Evolutionary conservation across 2,113 vertebrate genomes (phyloP).

Genomic region (Oncorhynchus keta): DNA sequence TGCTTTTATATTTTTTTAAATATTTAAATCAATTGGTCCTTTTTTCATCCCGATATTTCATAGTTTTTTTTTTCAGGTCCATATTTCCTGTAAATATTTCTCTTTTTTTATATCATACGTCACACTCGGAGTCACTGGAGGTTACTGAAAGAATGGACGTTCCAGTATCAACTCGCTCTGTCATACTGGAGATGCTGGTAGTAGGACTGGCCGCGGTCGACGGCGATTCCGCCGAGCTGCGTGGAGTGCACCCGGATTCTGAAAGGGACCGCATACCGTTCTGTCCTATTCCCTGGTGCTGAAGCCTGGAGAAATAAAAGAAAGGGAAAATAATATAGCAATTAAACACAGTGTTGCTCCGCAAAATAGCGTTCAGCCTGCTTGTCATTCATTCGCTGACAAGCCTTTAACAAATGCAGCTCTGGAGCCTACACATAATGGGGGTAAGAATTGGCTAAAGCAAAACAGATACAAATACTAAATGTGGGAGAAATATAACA

Average conservation of each 20-base stretch:
- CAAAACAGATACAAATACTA: slow-evolving; percentile 50
- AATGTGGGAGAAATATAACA: slow-evolving; percentile 53
- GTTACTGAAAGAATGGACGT: slow-evolving; percentile 98
- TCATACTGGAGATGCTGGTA: slow-evolving; percentile 97
- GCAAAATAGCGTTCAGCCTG: slow-evolving; percentile 68
- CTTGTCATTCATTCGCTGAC: slow-evolving; percentile 65
- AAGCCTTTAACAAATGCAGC: slow-evolving; percentile 62
- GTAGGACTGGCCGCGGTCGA: slow-evolving; percentile 97
- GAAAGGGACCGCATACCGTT: slow-evolving; percentile 96
- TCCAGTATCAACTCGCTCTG: slow-evolving; percentile 93
- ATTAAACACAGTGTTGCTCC: slow-evolving; percentile 67
- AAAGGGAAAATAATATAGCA: slow-evolving; percentile 57
- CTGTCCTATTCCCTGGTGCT: slow-evolving; percentile 98
- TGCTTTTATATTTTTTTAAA: slow-evolving; percentile 89
- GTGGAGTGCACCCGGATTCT: slow-evolving; percentile 93
- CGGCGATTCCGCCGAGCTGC: slow-evolving; percentile 97
- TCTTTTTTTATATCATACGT: slow-evolving; percentile 93
- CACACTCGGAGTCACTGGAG: slow-evolving; percentile 99
- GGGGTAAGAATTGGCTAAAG: slow-evolving; percentile 51
- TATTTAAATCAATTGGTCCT: slow-evolving; percentile 80
- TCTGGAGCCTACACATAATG: slow-evolving; percentile 45
- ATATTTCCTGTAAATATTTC: slow-evolving; percentile 80
- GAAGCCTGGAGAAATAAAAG: slow-evolving; percentile 82
- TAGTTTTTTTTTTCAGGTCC: slow-evolving; percentile 79
- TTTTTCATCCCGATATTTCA: slow-evolving; percentile 80